Conservation (phyloP, 2,797 vertebrate genomes). For the Poecile montanus region DNA sequence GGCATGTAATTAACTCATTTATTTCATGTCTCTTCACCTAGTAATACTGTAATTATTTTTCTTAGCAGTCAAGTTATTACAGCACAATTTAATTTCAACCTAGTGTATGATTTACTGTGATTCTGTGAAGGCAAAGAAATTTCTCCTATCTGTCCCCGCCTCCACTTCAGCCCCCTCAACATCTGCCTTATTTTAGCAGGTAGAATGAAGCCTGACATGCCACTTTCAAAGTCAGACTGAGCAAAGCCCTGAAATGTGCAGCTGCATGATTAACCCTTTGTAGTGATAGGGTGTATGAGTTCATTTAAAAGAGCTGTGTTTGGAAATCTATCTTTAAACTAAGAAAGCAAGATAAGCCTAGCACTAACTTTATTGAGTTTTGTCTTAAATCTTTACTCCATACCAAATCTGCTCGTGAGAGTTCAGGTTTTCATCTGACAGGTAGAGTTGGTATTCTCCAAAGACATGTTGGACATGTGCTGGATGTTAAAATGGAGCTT, state of each 20-base stretch:
- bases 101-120: background rate
- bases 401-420: background rate
- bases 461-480: background rate
- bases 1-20: conserved; percentile 8
- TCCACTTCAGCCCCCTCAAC: background rate
- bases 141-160: background rate
- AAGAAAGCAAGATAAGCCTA: background rate
- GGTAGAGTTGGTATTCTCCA: background rate
- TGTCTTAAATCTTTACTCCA: background rate
- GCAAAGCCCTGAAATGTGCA: background rate
- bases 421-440: background rate
- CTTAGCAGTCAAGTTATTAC: background rate
- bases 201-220: background rate
- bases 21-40: background rate
- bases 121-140: background rate
- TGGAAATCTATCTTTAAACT: background rate
- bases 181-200: background rate
- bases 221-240: background rate
- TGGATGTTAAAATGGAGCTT: background rate
- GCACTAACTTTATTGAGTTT: background rate
- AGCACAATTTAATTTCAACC: background rate
- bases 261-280: background rate
- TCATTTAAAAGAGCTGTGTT: background rate
- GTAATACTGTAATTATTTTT: background rate
- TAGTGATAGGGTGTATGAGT: background rate